Percentiles rank a stretch among this genome's conserved stretches.
Evolutionary conservation across 2,888 invertebrate species (phyloP).

Genomic region (Sericinus montela): DNA sequence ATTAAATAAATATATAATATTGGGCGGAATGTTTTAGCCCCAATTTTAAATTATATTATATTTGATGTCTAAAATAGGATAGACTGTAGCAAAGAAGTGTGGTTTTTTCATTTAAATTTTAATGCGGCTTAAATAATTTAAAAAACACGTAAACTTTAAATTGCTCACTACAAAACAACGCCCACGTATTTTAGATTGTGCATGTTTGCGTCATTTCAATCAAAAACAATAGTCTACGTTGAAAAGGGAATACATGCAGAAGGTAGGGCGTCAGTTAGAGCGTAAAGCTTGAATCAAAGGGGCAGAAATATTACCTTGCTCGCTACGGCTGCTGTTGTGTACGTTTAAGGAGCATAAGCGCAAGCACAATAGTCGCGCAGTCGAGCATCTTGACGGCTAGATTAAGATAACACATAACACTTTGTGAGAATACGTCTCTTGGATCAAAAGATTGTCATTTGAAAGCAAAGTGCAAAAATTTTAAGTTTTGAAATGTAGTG

Average conservation of each 20-base stretch:
- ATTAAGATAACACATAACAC: slow-evolving; percentile 63
- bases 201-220: slow-evolving; percentile 30
- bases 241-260: slow-evolving; percentile 34
- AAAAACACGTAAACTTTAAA: too few relatives aligned
- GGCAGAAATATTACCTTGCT: slow-evolving; percentile 54
- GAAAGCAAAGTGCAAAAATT: slow-evolving; percentile 38
- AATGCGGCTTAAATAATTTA: too few relatives aligned
- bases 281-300: slow-evolving; percentile 44
- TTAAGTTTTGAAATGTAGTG: slow-evolving; percentile 26
- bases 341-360: slow-evolving; percentile 48
- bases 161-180: too few relatives aligned
- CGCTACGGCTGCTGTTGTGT: slow-evolving; percentile 31
- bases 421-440: slow-evolving; percentile 40
- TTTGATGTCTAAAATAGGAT: too few relatives aligned
- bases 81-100: too few relatives aligned
- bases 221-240: slow-evolving; percentile 38
- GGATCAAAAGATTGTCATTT: slow-evolving; percentile 36
- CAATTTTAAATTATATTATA: too few relatives aligned
- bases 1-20: too few relatives aligned
- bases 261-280: slow-evolving; percentile 32
- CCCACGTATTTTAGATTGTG: slow-evolving; percentile 17
- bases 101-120: too few relatives aligned
- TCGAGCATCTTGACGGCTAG: slow-evolving; percentile 48
- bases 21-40: too few relatives aligned
- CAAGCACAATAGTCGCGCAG: slow-evolving; percentile 47